Evolutionary conservation across 2,113 vertebrate genomes (phyloP), one percentile per base, ranked within the genome.

Genomic region (Leuciscus idus): DNA sequence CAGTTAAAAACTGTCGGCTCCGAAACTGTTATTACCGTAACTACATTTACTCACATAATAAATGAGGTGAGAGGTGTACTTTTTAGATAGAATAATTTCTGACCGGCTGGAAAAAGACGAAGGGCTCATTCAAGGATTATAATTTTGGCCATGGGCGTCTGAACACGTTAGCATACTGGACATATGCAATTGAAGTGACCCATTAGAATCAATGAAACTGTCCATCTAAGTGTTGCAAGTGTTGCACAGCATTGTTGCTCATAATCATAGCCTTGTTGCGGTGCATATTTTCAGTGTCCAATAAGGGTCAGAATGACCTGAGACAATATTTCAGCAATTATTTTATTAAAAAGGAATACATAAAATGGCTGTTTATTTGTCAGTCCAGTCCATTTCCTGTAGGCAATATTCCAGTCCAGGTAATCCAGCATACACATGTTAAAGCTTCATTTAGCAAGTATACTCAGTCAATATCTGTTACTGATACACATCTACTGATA

Each of bases 21-120:
- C 76, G 28, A 66, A 85, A 89, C 68, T 61, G 88, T 78, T 88
- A 86, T 86, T 84, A 75, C 15, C 36, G 55, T 81, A 84, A 81
- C 77, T 57, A 61, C 68, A 85, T 84, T 81, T 86, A 81, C 76
- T 84, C 68, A 80, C 68, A 57, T 89, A 84, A 86, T 70, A 76
- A 36, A 87, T 28, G n/a, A 87, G 74, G 72, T 61, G 39, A 82
- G 28, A 79, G 72, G 84, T 75, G 46, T 12, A 36, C 46, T 61
- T 73, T 82, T 83, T 21, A 83, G 52, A 73, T 72, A 19, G 23
- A 77, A 85, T 79, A 39, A 72, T 81, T 82, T 72, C 26, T 81
- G 70, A 84, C 55, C n/a, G 21, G 28, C 26, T 70, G 19, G 11
- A 13, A 52, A 30, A 9, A 8, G 19, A 70, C 3, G 9, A 77